phyloP scores from a whole-genome alignment of 2,113 vertebrate genomes.

The Bos javanicus region DNA sequence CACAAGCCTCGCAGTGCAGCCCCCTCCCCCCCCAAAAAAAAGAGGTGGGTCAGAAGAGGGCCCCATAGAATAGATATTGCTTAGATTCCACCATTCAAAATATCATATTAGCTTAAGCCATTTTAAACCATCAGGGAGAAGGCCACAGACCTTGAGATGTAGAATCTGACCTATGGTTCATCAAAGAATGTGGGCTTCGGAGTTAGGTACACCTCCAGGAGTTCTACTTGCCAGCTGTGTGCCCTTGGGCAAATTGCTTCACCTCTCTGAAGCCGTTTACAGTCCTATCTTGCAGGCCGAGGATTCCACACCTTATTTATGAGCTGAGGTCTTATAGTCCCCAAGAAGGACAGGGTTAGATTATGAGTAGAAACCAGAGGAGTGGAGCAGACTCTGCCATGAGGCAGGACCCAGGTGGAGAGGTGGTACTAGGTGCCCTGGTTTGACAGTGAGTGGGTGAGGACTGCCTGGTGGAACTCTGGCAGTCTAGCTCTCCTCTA shows the following conservation, averaged over 20 bases:
- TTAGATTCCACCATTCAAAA: not conserved
- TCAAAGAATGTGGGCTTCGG: too few species aligned
- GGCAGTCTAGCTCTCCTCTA: not conserved
- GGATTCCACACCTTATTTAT: not conserved
- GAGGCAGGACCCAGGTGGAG: not conserved
- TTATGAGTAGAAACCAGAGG: not conserved
- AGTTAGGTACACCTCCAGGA: not conserved
- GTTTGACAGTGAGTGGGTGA: not conserved
- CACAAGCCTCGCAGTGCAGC: not conserved
- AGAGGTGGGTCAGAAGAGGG: not conserved
- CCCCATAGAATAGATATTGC: not conserved
- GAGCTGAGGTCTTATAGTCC: not conserved
- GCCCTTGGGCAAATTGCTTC: not conserved
- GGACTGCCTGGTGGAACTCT: not conserved
- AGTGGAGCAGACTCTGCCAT: not conserved
- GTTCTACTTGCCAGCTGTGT: not conserved
- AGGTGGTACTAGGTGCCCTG: not conserved
- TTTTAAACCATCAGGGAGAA: not conserved
- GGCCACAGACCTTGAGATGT: not conserved
- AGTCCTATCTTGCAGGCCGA: not conserved
- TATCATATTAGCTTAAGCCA: not conserved
- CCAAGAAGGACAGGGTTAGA: too few species aligned
- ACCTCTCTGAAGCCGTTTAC: not conserved
- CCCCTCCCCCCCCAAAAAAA: rapidly evolving
- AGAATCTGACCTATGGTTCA: not conserved